Base-by-base conservation (phyloP, 2,888 invertebrate species). In the Neoascia interrupta region DNA sequence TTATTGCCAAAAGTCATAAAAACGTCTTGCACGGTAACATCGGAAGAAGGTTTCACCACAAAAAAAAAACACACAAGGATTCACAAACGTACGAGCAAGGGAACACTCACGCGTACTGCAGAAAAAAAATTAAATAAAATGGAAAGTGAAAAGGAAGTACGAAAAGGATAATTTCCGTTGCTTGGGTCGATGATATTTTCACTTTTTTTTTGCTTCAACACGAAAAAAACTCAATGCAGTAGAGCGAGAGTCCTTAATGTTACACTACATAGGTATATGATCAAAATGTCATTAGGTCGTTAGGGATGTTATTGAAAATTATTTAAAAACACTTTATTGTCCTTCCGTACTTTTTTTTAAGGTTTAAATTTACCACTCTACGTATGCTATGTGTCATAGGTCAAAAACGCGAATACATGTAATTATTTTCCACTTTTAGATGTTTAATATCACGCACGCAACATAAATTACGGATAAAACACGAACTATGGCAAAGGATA, bases 101-200 rank as follows among this genome's bases (percentile, higher is more conserved):
- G 43, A 41, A 39, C 41, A 54, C 36, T 64, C 49, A 75, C 80
- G 64, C 63, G 69, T 60, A 70, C 69, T 72, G 75, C 75, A 72
- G 54, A 56, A 66, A 23, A 51, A n/a, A n/a, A 23, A 54, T 26
- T 41, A 70, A 60, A 51, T 53, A 60, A 53, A 74, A 60, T 74
- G 26, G 39, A 60, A 68, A 61, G 58, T 43, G 23, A 45, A 53
- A 54, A 54, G 68, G 74, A 68, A 74, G 47, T 49, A 60, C 68
- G 68, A 68, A 74, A 74, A 61, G 74, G 74, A 74, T 74, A 68
- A 61, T 74, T 36, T 74, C 74, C 74, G 68, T 68, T 58, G 51
- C 53, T 26, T 26, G 8, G 45, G 36, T 47, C 51, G 51, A 34
- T 36, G 51, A 53, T 51, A 31, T 54, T 60, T 53, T 34, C 16